Evolutionary conservation across 2,797 vertebrate genomes (phyloP).

Genomic region (Pseudochirops corinnae): DNA sequence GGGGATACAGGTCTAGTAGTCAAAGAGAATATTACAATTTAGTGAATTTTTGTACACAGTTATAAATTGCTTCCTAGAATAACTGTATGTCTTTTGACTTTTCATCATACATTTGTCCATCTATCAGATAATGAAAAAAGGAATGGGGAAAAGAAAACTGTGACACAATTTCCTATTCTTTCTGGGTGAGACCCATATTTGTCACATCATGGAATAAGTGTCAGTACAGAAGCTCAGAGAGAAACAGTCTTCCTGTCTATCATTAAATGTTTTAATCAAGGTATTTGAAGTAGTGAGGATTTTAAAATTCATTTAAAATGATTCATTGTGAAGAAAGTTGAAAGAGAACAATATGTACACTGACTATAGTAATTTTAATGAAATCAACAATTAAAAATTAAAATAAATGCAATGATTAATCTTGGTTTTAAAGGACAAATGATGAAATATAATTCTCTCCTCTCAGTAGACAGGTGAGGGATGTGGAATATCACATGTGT

Average conservation of each 20-base stretch:
- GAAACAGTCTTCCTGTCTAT: background rate
- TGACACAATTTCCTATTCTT: background rate
- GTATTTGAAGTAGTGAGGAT: background rate
- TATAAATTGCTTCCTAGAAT: background rate
- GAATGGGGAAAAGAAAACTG: background rate
- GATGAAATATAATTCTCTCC: background rate
- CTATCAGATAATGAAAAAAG: background rate
- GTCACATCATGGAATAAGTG: background rate
- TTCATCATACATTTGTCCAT: background rate
- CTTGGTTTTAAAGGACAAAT: background rate
- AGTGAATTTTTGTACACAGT: background rate
- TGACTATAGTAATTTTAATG: background rate
- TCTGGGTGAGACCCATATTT: background rate
- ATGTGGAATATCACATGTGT: background rate
- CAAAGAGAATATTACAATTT: background rate
- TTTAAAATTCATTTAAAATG: background rate
- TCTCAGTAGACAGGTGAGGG: background rate
- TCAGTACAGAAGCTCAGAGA: background rate
- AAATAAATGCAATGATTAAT: background rate
- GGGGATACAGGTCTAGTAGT: background rate
- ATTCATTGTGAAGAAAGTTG: background rate
- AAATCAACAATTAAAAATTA: background rate
- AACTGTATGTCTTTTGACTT: background rate
- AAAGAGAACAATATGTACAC: background rate
- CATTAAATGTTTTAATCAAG: background rate